Conservation (phyloP, 2,113 vertebrate species). For the Prochilodus magdalenae region DNA sequence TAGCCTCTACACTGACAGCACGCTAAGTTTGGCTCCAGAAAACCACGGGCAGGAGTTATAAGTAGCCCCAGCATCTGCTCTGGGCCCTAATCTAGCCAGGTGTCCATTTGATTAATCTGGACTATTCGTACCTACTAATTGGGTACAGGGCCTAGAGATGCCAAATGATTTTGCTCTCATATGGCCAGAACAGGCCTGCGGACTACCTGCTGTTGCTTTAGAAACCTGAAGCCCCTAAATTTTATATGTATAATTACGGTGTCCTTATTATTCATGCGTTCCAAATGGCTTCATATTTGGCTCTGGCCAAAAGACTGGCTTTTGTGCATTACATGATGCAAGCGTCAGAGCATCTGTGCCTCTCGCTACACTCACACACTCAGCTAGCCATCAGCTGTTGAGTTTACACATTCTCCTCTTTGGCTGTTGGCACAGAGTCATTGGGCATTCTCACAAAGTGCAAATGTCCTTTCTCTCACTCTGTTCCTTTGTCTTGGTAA, state of each 20-base stretch:
- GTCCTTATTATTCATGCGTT: conserved; percentile 25
- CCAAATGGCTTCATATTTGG: conserved; percentile 42
- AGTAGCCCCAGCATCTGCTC: conserved; percentile 47
- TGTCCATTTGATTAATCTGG: conserved; percentile 55
- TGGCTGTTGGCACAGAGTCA: conserved; percentile 37
- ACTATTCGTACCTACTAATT: conserved; percentile 28
- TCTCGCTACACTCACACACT: conserved; percentile 48
- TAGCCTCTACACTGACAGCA: conserved; percentile 4
- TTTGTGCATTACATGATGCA: conserved; percentile 51
- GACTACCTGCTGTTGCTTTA: conserved; percentile 10
- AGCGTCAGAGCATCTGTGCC: conserved; percentile 50
- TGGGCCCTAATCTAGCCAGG: conserved; percentile 48
- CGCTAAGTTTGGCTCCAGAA: conserved; percentile 47
- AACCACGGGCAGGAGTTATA: conserved; percentile 40
- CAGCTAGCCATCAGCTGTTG: conserved; percentile 53
- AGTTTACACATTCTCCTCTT: conserved; percentile 48
- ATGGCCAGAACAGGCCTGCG: background rate
- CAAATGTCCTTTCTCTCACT: conserved; percentile 4
- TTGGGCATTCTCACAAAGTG: conserved; percentile 4
- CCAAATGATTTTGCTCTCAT: conserved; percentile 31
- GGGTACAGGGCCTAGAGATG: background rate
- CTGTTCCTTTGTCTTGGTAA: conserved; percentile 10
- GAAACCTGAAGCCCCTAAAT: conserved; percentile 13
- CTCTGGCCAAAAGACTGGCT: conserved; percentile 25
- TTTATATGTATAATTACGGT: conserved; percentile 13